Percentiles rank a stretch among this genome's conserved stretches.
Evolutionary conservation across 2,113 vertebrate species (phyloP).

Genomic region (Planiliza haematocheilus): DNA sequence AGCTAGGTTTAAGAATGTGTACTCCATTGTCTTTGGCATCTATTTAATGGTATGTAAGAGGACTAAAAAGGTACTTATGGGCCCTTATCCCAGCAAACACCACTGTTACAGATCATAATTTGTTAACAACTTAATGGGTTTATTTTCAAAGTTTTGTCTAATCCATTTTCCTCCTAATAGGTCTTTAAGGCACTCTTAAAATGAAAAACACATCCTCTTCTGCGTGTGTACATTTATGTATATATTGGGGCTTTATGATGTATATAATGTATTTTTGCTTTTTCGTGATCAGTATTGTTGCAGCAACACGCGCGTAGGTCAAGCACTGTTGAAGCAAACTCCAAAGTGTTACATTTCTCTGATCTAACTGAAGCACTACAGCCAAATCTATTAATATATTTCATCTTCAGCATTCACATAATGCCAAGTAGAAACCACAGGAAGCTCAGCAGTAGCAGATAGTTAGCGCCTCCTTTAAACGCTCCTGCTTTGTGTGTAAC

Average conservation of each 20-base stretch:
- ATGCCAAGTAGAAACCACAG: conserved; percentile 4
- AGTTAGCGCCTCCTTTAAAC: neutral
- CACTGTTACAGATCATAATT: neutral
- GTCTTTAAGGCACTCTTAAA: too few species aligned
- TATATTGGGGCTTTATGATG: conserved; percentile 77
- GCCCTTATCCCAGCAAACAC: neutral
- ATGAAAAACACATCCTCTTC: neutral
- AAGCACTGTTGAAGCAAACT: conserved; percentile 62
- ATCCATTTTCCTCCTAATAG: neutral
- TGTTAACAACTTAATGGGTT: neutral
- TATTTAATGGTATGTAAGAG: conserved; percentile 1
- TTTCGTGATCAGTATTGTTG: conserved; percentile 58
- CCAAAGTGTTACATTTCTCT: conserved; percentile 39
- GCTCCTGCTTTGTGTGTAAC: conserved; percentile 21
- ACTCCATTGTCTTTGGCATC: neutral
- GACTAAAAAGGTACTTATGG: neutral
- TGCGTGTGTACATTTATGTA: conserved; percentile 72
- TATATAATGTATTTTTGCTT: conserved; percentile 79
- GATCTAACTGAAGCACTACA: conserved; percentile 45
- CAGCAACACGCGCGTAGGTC: conserved; percentile 52
- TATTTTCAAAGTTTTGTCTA: neutral
- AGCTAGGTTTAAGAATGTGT: neutral
- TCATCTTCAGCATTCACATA: neutral
- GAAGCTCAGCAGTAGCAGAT: neutral
- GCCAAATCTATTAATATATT: conserved; percentile 50